These are phyloP conservation scores for Ptychodera flava DNA, from an alignment of 35 echinoderm and acorn worm genomes.

Conservation along the genomic window DNA sequence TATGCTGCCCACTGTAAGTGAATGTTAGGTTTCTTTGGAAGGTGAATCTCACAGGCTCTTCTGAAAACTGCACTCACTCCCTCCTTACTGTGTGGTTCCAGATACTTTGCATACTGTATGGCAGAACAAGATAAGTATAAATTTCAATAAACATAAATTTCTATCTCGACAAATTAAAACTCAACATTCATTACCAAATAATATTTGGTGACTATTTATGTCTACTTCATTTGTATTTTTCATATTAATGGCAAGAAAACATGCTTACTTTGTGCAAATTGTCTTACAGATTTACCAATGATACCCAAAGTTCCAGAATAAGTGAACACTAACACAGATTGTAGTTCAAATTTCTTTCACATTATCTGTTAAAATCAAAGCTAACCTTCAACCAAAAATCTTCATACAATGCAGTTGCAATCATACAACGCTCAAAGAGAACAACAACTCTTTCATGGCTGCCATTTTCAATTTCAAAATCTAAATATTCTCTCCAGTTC, in stretches of 20 bases:
- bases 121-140: constrained; percentile 3
- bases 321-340: too few species aligned
- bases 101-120: constrained; percentile 79
- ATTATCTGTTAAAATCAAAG: too few species aligned
- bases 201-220: not conserved
- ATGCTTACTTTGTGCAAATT: too few species aligned
- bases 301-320: too few species aligned
- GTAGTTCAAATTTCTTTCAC: too few species aligned
- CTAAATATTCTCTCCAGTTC: constrained; percentile 90
- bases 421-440: constrained; percentile 80
- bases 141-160: not conserved
- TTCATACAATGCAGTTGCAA: constrained; percentile 97
- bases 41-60: constrained; percentile 73
- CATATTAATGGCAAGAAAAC: too few species aligned
- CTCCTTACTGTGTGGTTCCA: constrained; percentile 56
- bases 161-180: not conserved
- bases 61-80: constrained; percentile 44
- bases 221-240: too few species aligned
- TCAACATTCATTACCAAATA: not conserved
- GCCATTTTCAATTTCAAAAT: constrained; percentile 84
- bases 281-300: too few species aligned
- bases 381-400: constrained; percentile 92
- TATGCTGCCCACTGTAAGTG: constrained; percentile 81
- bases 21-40: constrained; percentile 67
- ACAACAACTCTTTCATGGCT: constrained; percentile 60